These are phyloP conservation scores for Hyles vespertilio DNA, from an alignment of 1,140 invertebrate species.

Conservation along the genomic window DNA sequence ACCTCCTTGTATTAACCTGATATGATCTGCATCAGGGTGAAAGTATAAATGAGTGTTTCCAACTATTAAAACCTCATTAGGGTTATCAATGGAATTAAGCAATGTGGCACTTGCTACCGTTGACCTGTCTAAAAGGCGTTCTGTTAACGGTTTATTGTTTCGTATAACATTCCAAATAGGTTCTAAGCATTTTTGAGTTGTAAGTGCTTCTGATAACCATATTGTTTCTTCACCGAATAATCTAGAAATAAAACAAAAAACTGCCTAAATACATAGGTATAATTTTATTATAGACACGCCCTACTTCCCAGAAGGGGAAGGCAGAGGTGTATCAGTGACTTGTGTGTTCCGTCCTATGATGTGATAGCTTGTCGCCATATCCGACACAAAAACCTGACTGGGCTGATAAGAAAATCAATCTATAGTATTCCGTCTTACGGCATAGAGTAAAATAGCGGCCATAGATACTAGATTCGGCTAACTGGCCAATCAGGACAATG, in stretches of 20 bases:
- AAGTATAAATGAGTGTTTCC: conserved; percentile 96
- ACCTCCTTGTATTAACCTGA: conserved; percentile 87
- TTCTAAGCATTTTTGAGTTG: conserved; percentile 75
- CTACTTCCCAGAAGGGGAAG: no score
- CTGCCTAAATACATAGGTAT: background rate
- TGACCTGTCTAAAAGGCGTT: conserved; percentile 79
- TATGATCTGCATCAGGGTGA: conserved; percentile 90
- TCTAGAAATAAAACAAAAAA: conserved; percentile 26
- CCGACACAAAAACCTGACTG: no score
- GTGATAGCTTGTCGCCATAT: no score
- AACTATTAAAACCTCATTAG: conserved; percentile 80
- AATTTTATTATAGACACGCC: no score
- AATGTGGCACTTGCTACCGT: conserved; percentile 79
- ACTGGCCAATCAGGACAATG: no score
- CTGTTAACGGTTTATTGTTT: conserved; percentile 77
- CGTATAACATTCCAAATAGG: conserved; percentile 79
- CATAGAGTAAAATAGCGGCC: no score
- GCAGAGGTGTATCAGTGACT: no score
- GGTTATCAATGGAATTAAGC: conserved; percentile 79
- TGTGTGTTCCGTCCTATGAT: no score
- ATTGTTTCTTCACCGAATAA: conserved; percentile 44
- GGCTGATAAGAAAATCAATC: no score
- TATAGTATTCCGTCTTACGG: no score
- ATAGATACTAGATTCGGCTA: no score
- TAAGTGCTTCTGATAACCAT: conserved; percentile 78